Percentiles rank a stretch among this genome's conserved stretches.
Evolutionary conservation across 1,140 invertebrate genomes (phyloP).

Genomic region (Trichonephila inaurata): DNA sequence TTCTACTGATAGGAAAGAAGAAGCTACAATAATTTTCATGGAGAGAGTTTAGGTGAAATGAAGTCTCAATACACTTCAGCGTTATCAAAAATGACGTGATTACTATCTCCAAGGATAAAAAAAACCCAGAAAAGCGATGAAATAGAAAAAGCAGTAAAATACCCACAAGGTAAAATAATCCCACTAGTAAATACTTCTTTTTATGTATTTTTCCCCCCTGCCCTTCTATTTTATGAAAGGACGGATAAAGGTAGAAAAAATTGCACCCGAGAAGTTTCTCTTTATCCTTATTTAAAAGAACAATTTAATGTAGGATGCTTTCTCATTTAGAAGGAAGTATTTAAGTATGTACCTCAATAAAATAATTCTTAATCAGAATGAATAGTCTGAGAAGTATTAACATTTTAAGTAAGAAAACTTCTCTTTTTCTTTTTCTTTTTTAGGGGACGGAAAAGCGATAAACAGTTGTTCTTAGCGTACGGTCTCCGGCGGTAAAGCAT

Average conservation of each 20-base stretch:
- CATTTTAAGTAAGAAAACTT: constrained; percentile 34
- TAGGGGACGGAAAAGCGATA: not conserved
- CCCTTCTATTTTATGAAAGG: not conserved
- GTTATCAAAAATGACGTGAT: constrained; percentile 72
- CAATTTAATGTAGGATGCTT: not conserved
- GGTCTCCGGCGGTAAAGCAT: not conserved
- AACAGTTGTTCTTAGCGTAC: constrained; percentile 46
- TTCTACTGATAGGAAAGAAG: not conserved
- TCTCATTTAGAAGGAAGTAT: not conserved
- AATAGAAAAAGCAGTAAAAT: constrained; percentile 48
- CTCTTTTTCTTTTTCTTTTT: not conserved
- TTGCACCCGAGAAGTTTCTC: not conserved
- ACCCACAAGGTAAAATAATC: constrained; percentile 30
- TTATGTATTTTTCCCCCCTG: not conserved
- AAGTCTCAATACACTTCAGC: constrained; percentile 23
- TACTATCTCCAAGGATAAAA: constrained; percentile 45
- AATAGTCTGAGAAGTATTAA: constrained; percentile 34
- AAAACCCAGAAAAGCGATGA: constrained; percentile 18
- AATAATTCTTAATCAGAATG: constrained; percentile 56
- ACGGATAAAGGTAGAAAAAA: not conserved
- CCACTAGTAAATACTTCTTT: constrained; percentile 60
- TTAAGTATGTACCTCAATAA: not conserved
- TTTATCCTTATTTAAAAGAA: constrained; percentile 32
- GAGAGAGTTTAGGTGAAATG: constrained; percentile 51
- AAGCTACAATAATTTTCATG: not conserved